These are phyloP conservation scores for Leptobrachium ailaonicum DNA, from an alignment of 2,113 vertebrate genomes.

Conservation along the genomic window DNA sequence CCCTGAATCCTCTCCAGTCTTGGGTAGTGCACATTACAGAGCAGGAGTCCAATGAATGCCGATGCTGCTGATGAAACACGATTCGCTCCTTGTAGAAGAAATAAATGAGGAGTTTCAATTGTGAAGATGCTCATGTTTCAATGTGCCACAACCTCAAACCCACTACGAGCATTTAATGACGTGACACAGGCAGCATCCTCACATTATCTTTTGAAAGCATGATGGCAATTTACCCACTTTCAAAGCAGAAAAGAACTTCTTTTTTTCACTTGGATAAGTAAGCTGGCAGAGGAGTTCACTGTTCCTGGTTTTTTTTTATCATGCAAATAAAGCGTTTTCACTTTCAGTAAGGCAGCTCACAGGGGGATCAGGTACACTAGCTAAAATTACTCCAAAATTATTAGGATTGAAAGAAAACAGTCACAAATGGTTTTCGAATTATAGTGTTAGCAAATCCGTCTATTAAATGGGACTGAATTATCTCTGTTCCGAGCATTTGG, in stretches of 20 bases:
- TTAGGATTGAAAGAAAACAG: constrained; percentile 17
- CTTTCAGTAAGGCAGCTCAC: not conserved
- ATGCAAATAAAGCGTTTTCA: constrained; percentile 23
- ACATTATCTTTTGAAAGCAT: constrained; percentile 1
- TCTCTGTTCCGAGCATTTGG: constrained; percentile 5
- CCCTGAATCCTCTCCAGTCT: too few relatives aligned
- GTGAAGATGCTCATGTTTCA: too few relatives aligned
- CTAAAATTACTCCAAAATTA: constrained; percentile 13
- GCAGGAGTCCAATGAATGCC: too few relatives aligned
- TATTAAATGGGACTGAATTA: constrained; percentile 14
- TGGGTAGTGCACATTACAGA: too few relatives aligned
- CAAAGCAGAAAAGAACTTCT: not conserved
- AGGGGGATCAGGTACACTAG: constrained; percentile 1
- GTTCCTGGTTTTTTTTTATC: not conserved
- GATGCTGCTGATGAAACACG: too few relatives aligned
- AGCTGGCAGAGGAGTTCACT: not conserved
- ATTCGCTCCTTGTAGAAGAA: too few relatives aligned
- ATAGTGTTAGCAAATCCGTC: constrained; percentile 7
- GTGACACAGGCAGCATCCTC: not conserved
- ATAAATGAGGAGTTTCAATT: too few relatives aligned
- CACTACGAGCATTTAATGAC: not conserved
- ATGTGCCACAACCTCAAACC: not conserved
- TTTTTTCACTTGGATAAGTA: not conserved
- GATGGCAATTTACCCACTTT: not conserved
- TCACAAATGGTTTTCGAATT: constrained; percentile 30